phyloP scores from a whole-genome alignment of 2,113 vertebrate species.

The Esox niger region DNA sequence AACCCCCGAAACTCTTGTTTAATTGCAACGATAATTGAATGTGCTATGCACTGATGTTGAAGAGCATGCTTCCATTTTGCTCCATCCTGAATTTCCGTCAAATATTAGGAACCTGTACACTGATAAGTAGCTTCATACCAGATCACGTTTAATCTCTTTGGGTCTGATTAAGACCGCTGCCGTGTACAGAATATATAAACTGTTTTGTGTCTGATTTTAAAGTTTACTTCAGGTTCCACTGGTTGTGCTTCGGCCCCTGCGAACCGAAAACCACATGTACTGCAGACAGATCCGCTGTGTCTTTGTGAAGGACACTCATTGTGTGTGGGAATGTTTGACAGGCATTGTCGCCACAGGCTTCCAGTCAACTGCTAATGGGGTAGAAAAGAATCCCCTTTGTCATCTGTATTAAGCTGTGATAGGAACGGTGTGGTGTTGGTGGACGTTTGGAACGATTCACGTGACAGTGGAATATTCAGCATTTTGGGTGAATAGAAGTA shows the following conservation, averaged over 20 bases:
- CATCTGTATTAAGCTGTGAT: conserved; percentile 45
- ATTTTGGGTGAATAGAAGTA: neutral
- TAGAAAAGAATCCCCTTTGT: conserved; percentile 42
- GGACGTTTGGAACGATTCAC: conserved; percentile 16
- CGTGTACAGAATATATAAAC: conserved; percentile 39
- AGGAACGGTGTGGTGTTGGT: conserved; percentile 36
- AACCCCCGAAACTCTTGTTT: too few species aligned
- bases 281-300: conserved; percentile 19
- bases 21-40: too few species aligned
- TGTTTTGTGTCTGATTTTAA: conserved; percentile 28
- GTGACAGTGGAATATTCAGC: conserved; percentile 31
- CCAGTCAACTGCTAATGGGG: conserved; percentile 43
- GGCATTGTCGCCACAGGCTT: conserved; percentile 45
- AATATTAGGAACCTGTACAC: neutral
- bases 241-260: conserved; percentile 37
- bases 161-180: neutral
- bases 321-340: conserved; percentile 44
- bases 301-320: conserved; percentile 23
- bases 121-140: too few species aligned
- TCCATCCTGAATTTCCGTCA: neutral
- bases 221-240: conserved; percentile 40
- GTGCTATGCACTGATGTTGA: neutral
- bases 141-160: too few species aligned
- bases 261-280: conserved; percentile 39
- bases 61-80: neutral